These are phyloP conservation scores for Strongylocentrotus purpuratus DNA, from an alignment of 35 echinoderm and acorn worm genomes.

Conservation along the genomic window DNA sequence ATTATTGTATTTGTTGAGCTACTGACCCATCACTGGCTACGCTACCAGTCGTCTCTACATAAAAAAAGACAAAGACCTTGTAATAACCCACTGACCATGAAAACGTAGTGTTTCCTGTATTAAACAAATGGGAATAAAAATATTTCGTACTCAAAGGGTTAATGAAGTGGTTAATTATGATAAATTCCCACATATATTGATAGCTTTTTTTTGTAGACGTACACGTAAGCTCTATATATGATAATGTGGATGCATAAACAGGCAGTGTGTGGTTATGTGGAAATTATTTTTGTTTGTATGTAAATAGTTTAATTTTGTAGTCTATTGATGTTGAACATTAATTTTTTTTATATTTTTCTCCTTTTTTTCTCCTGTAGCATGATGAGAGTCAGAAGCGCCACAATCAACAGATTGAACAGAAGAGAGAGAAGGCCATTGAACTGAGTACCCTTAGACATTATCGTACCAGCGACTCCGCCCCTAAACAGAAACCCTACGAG, in stretches of 20 bases:
- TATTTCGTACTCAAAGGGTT: no score
- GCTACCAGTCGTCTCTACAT: no score
- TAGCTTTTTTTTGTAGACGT: not conserved
- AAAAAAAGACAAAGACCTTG: no score
- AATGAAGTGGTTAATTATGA: no score
- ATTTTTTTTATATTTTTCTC: not conserved
- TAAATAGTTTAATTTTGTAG: no score
- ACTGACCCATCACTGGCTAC: no score
- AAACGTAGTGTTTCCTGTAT: no score
- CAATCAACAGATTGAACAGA: constrained; percentile 86
- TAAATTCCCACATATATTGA: no score
- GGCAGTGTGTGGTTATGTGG: not conserved
- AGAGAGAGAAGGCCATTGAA: constrained; percentile 86
- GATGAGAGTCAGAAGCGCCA: constrained; percentile 83
- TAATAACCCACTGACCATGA: no score
- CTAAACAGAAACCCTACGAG: constrained; percentile 85
- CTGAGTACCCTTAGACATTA: constrained; percentile 88
- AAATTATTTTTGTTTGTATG: no score
- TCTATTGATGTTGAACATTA: no score
- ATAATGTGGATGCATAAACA: not conserved
- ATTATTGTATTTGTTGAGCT: not conserved
- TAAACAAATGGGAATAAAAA: no score
- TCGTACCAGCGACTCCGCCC: constrained; percentile 78
- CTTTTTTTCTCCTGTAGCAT: constrained; percentile 51
- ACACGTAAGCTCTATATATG: not conserved